Base-by-base conservation (phyloP, 2,797 vertebrate species). In the Crenichthys baileyi region DNA sequence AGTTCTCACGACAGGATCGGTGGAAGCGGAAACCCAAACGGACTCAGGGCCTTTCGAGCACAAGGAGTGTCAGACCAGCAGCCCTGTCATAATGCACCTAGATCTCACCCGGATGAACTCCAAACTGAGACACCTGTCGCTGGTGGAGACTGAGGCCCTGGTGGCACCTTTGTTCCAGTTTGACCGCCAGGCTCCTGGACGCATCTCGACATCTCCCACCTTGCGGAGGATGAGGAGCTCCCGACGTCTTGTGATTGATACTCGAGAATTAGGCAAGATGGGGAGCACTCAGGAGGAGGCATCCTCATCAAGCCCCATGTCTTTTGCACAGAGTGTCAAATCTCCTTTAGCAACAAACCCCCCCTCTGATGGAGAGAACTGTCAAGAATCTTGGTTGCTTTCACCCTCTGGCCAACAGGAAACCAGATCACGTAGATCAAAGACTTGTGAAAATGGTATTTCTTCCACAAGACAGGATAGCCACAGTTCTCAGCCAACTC, bases 151-250 rank as follows among this genome's bases (percentile, higher is more conserved):
- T 0, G 71, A 77, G 0, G 83, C 86, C 76, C 89, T 84, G 77
- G 87, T 81, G 0, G 89, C 80, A 0, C 87, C 83, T 0, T 86
- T 94, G 0, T 96, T 96, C 82, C 96, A 96, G 79, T 99, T 98
- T 77, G 89, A 97, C 76, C 94, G 95, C 1, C 96, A 97, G 39
- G 97, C 96, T 8, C 95, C 93, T 0, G 96, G 91, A 18, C 95
- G 96, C 73, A 97, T 98, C 91, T 97, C 97, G 70, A 98, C 96
- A 0, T 98, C 97, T 67, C 97, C 97, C n/a, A 97, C 96, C 5
- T 72, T 97, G 81, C 96, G 97, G 83, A 95, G 96, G 61, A 93
- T 97, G 81, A 96, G 96, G 87, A 96, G 93, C 80, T 94, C 93
- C 24, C 73, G 92, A 7, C 90, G 89, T 24, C 92, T 93, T 15